These are phyloP conservation scores for Brachirus orientalis DNA, from an alignment of 2,113 vertebrate genomes.

Conservation along the genomic window DNA sequence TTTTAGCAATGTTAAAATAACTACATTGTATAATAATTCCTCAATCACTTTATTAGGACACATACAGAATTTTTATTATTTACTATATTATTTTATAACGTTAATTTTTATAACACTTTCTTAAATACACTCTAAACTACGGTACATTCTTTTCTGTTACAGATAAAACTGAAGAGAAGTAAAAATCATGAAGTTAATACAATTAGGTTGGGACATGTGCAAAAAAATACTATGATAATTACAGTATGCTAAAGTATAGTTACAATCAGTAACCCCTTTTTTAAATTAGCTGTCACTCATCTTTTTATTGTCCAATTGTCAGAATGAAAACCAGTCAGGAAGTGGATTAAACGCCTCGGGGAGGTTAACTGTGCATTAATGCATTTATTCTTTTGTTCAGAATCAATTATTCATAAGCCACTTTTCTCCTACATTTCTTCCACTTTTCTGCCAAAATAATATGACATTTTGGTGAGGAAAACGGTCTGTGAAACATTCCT, in stretches of 20 bases:
- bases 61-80: too few relatives aligned
- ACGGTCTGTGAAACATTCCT: constrained; percentile 71
- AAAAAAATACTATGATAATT: constrained; percentile 1
- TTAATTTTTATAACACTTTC: too few relatives aligned
- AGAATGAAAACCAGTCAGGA: constrained; percentile 30
- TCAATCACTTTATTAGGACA: too few relatives aligned
- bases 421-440: constrained; percentile 61
- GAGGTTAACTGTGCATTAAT: constrained; percentile 54
- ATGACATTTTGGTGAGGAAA: constrained; percentile 59
- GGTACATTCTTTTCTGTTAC: too few relatives aligned
- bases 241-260: constrained; percentile 6
- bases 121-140: too few relatives aligned
- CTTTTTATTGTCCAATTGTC: constrained; percentile 38
- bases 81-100: too few relatives aligned
- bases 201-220: not conserved
- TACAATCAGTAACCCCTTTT: constrained; percentile 23
- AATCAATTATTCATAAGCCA: constrained; percentile 65
- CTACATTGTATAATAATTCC: too few relatives aligned
- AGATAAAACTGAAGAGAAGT: too few relatives aligned
- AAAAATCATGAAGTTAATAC: too few relatives aligned
- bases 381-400: constrained; percentile 62
- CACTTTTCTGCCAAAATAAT: constrained; percentile 60
- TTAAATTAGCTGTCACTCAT: constrained; percentile 37
- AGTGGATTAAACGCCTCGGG: constrained; percentile 27
- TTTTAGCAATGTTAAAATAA: not conserved